Evolutionary conservation across 2,888 invertebrate species (phyloP).

Genomic region (Torymus tubicola): DNA sequence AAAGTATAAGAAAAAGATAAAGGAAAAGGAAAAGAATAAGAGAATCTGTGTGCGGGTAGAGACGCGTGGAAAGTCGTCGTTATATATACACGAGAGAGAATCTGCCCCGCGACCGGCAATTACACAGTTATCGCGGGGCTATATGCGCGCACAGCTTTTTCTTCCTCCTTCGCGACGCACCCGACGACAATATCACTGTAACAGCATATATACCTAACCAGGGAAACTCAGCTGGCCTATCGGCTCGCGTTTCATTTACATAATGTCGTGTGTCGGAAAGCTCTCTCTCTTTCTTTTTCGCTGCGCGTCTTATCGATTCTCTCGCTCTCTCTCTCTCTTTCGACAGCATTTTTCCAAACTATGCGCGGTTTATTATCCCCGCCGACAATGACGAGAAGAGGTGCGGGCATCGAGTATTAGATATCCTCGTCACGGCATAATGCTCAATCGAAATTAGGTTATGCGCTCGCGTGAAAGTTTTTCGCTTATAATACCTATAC

Average conservation of each 20-base stretch:
- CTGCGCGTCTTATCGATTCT: conserved; percentile 19
- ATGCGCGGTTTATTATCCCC: neutral
- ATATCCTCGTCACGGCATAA: conserved; percentile 35
- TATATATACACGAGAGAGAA: too few relatives aligned
- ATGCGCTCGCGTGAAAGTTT: conserved; percentile 35
- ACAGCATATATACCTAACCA: too few relatives aligned
- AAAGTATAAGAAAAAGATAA: too few relatives aligned
- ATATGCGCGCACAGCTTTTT: too few relatives aligned
- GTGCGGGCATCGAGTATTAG: conserved; percentile 24
- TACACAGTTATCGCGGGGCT: too few relatives aligned
- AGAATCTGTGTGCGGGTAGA: too few relatives aligned
- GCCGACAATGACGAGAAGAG: conserved; percentile 8
- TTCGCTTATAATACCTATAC: conserved; percentile 1
- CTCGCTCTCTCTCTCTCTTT: neutral
- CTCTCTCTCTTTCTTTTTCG: neutral
- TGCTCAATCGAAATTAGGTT: conserved; percentile 47
- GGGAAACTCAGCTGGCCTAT: neutral
- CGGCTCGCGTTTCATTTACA: conserved; percentile 64
- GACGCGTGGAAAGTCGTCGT: too few relatives aligned
- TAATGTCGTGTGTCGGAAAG: conserved; percentile 62
- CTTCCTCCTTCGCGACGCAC: too few relatives aligned
- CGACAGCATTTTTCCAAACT: neutral
- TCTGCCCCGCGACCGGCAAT: too few relatives aligned
- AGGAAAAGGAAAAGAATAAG: too few relatives aligned
- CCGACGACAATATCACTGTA: too few relatives aligned